Evolutionary conservation across 2,888 invertebrate genomes (phyloP).

Genomic region (Lasioglossum marginatum): DNA sequence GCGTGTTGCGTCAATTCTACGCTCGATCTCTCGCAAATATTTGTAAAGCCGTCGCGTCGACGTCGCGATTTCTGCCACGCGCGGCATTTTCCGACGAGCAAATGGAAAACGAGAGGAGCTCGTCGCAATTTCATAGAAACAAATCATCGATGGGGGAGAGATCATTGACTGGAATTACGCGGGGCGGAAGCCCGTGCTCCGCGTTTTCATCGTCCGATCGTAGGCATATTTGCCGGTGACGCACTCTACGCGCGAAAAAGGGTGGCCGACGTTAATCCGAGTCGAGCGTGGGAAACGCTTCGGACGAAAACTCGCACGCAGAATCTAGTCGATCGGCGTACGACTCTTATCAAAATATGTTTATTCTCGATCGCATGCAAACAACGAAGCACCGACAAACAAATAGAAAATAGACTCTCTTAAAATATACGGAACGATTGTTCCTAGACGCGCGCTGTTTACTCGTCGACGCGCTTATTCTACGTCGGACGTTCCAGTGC

Average conservation of each 20-base stretch:
- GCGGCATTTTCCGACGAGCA: neutral
- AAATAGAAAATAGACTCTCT: neutral
- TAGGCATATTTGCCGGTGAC: neutral
- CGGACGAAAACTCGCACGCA: neutral
- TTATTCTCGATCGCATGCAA: neutral
- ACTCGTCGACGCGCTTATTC: neutral
- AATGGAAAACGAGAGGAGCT: neutral
- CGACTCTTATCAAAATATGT: neutral
- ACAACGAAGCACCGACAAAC: neutral
- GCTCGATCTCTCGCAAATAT: conserved; percentile 57
- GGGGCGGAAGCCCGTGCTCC: neutral
- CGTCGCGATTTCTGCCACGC: conserved; percentile 29
- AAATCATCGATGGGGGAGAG: neutral
- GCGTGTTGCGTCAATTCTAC: conserved; percentile 37
- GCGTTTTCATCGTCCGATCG: neutral
- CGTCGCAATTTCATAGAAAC: neutral
- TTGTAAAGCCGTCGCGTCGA: conserved; percentile 38
- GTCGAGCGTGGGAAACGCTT: conserved; percentile 73
- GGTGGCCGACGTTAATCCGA: conserved; percentile 61
- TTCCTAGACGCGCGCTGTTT: neutral
- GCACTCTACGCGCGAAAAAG: conserved; percentile 2
- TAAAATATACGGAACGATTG: neutral
- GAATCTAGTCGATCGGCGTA: neutral
- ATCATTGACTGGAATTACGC: neutral
- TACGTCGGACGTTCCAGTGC: too few relatives aligned